phyloP scores from a whole-genome alignment of 2,113 vertebrate species.

The Cyprinodon brontotheroides region DNA sequence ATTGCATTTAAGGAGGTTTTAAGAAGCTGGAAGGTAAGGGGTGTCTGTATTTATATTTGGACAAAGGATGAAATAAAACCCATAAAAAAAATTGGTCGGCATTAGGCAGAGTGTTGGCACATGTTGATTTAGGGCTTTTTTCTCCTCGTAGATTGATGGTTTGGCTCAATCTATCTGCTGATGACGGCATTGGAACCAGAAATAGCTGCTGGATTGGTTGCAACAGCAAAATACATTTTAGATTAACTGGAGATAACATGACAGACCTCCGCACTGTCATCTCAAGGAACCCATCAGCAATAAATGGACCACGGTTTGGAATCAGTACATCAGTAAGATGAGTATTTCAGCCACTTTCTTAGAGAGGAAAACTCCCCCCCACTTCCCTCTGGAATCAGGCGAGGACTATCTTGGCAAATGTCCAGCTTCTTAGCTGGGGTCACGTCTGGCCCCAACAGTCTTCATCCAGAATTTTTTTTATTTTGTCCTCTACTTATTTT shows the following conservation, averaged over 20 bases:
- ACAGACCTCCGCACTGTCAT: neutral
- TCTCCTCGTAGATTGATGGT: too few relatives aligned
- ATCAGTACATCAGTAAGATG: neutral
- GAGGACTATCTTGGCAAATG: neutral
- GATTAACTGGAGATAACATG: neutral
- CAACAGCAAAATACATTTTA: neutral
- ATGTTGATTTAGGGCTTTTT: too few relatives aligned
- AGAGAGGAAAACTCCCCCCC: neutral
- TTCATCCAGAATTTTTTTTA: neutral
- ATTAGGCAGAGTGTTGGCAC: too few relatives aligned
- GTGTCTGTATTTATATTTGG: neutral
- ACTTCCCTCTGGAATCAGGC: neutral
- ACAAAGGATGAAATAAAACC: neutral
- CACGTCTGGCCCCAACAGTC: slow-evolving; percentile 5
- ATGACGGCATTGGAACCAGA: neutral
- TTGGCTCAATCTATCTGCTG: neutral
- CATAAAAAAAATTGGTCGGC: neutral
- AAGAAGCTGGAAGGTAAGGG: neutral
- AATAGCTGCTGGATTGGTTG: neutral
- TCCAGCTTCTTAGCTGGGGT: slow-evolving; percentile 10
- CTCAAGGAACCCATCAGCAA: neutral
- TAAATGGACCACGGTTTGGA: neutral
- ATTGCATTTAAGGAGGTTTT: neutral
- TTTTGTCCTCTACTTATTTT: neutral
- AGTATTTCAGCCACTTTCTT: neutral